Evolutionary conservation across 2,888 invertebrate genomes (phyloP).

Genomic region (Parascotia fuliginaria): DNA sequence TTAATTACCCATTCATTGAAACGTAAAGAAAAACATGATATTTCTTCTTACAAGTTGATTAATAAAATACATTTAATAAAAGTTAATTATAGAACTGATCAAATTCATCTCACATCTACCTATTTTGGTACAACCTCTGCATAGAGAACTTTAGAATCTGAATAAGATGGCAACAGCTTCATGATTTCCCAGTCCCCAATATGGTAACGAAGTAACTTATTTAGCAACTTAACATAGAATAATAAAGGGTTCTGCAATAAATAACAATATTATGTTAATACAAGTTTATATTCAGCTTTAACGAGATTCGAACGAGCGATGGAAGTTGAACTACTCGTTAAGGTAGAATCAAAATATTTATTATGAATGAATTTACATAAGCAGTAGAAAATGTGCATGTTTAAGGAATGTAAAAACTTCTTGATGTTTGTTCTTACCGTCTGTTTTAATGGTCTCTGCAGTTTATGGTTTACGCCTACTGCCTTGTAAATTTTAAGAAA

Average conservation of each 20-base stretch:
- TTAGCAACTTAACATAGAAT: constrained; percentile 51
- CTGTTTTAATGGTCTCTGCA: constrained; percentile 14
- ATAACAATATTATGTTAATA: constrained; percentile 79
- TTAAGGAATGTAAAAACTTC: constrained; percentile 43
- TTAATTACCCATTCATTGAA: no score
- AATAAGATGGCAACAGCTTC: constrained; percentile 9
- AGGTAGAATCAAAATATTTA: constrained; percentile 80
- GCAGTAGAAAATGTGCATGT: constrained; percentile 70
- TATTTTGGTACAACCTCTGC: neutral
- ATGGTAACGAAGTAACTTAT: constrained; percentile 42
- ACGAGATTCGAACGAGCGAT: constrained; percentile 72
- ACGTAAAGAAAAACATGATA: no score
- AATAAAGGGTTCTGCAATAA: constrained; percentile 66
- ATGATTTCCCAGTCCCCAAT: constrained; percentile 8
- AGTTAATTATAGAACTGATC: no score
- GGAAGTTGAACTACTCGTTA: constrained; percentile 76
- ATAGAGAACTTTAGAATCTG: neutral
- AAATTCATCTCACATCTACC: no score
- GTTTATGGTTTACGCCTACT: constrained; percentile 11
- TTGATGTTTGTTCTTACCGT: constrained; percentile 39
- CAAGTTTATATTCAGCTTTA: constrained; percentile 69
- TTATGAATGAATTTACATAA: constrained; percentile 83
- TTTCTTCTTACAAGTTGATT: no score
- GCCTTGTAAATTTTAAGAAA: constrained; percentile 3
- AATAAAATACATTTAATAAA: no score